Conservation (phyloP, 1,140 invertebrate genomes). For the Ridgeia piscesae region DNA sequence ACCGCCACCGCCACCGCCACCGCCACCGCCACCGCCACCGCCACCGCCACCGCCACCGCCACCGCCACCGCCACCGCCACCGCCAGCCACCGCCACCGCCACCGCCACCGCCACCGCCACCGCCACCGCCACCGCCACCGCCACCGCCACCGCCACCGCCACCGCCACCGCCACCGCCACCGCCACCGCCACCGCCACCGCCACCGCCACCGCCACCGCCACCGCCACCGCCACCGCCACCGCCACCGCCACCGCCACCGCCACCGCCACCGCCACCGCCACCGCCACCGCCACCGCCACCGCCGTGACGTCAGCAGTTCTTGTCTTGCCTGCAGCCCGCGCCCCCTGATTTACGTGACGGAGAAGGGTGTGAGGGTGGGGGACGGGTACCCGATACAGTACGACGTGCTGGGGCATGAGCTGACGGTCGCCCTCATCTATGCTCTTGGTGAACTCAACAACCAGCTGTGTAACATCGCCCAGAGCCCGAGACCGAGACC, state of each 20-base stretch:
- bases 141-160: not conserved
- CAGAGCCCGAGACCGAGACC: not conserved
- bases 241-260: not conserved
- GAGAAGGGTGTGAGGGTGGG: not conserved
- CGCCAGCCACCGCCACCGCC: not conserved
- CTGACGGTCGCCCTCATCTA: not conserved
- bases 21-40: not conserved
- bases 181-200: not conserved
- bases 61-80: not conserved
- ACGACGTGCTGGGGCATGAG: not conserved
- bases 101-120: not conserved
- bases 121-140: constrained; percentile 13
- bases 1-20: not conserved
- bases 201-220: not conserved
- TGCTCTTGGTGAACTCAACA: not conserved
- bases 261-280: not conserved
- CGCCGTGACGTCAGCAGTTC: not conserved
- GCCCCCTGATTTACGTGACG: not conserved
- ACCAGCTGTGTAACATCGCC: not conserved
- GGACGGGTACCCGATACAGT: not conserved
- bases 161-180: not conserved
- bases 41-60: not conserved
- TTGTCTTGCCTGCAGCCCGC: not conserved
- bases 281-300: not conserved
- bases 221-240: not conserved